Base-by-base conservation (phyloP, 1,140 invertebrate genomes). In the Helicoverpa armigera region DNA sequence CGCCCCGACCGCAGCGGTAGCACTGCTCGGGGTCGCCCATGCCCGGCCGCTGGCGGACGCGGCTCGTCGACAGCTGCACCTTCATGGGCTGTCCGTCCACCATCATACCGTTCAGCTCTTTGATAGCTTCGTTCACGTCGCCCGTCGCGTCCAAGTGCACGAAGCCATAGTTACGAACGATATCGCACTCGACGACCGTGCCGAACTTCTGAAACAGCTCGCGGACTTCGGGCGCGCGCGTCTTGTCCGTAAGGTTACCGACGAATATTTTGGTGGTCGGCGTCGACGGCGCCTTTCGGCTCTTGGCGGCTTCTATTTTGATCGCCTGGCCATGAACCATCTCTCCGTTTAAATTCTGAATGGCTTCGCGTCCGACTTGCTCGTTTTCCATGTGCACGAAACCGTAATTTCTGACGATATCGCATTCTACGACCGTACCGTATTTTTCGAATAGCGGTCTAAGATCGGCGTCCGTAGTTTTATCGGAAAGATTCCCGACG, bases 311-410 rank as follows among this genome's bases (percentile, higher is more conserved):
- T 92, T 99, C 98, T 85, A 98, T 98, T 96, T 98, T 98, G 89
- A 99, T 98, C 82, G 97, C 97, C 88, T 98, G 97, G 67, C 98
- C 98, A 95, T 98, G 97, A 88, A 99, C 96, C 86, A 97, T 94
- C 88, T 97, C 96, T 84, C 98, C 98, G 96, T 99, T 98, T 88
- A 99, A 95, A 91, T 98, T 98, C 94, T 98, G 97, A 92, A 98
- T 98, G 61, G 98, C 98, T 91, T 97, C 97, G 96, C 98, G 97
- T 63, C 98, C 98, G 90, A 98, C 97, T 89, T 98, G 96, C 94
- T 98, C 98, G 95, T 97, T 98, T 95, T 98, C 98, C 98, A 99
- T 99, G 95, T 99, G 98, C 92, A 99, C 98, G 96, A 99, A 99
- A 88, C 98, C 98, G 97, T 98, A 99, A 96, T 99, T 99, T 96